Percentiles rank a stretch among this genome's conserved stretches.
Evolutionary conservation across 2,888 invertebrate genomes (phyloP).

Genomic region (Hoplodrina blanda): DNA sequence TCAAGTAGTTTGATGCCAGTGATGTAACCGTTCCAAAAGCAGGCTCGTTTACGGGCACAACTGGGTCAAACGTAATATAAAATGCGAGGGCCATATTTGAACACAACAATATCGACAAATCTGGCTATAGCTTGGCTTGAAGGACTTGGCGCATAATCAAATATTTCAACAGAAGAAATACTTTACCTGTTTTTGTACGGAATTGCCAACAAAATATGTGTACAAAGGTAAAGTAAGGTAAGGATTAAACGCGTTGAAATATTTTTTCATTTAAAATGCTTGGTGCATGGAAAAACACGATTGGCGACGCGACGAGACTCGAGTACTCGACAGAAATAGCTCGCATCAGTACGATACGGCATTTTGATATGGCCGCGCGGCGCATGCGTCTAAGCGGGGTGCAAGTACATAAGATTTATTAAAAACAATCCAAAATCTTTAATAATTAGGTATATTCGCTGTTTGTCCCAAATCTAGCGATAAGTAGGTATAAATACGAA

Average conservation of each 20-base stretch:
- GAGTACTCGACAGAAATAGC: constrained; percentile 68
- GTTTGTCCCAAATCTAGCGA: constrained; percentile 15
- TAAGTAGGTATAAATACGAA: constrained; percentile 14
- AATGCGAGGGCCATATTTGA: constrained; percentile 46
- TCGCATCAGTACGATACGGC: constrained; percentile 62
- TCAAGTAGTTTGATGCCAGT: constrained; percentile 28
- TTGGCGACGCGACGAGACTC: constrained; percentile 57
- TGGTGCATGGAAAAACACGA: constrained; percentile 57
- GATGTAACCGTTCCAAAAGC: constrained; percentile 49
- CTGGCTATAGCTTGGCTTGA: constrained; percentile 43
- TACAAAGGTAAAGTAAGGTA: constrained; percentile 20
- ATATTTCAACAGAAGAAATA: constrained; percentile 39
- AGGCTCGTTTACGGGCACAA: constrained; percentile 34
- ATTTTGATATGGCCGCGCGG: constrained; percentile 62
- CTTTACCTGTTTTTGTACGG: constrained; percentile 29
- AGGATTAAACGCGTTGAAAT: constrained; percentile 36
- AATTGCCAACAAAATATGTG: constrained; percentile 20
- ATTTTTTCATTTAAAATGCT: constrained; percentile 40
- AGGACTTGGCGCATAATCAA: constrained; percentile 57
- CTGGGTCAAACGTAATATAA: constrained; percentile 49
- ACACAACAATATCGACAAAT: constrained; percentile 37
- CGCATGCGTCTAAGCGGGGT: constrained; percentile 56
- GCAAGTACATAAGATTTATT: constrained; percentile 54
- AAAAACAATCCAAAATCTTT: constrained; percentile 36
- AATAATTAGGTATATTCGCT: constrained; percentile 19